Evolutionary conservation across 2,888 invertebrate species (phyloP), one percentile per base, ranked within the genome.

Genomic region (Operophtera brumata): DNA sequence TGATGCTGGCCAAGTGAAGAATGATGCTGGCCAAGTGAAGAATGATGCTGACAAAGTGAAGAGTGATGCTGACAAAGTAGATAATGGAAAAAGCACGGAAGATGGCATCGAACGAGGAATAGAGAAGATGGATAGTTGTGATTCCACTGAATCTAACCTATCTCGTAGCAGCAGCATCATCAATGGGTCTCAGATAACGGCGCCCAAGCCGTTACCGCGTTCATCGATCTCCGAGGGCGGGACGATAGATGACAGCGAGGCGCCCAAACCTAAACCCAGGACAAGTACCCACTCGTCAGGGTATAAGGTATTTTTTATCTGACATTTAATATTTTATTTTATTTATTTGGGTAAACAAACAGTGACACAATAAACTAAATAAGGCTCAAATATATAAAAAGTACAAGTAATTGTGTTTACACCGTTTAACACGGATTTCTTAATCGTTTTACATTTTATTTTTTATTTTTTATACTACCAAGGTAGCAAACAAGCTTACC

Each of bases 201-300:
- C 94, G 1, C 96, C 96, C 0, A 96, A 96, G 77, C 96, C 96
- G 10, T 86, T 96, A 84, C 96, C 96, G 0, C 91, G 96, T 67
- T 94, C 94, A 0, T 95, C 96, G 10, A 91, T 96, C 52, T 94
- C 94, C 0, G 96, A 96, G 69, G 91, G 91, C 1, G 91, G 91
- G 0, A 78, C 88, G 0, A 73, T 78, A 8, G 92, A 92, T 28
- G 92, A 92, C 30, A 71, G 71, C 2, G 90, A 89, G 63, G 81
- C 80, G 0, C 85, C 90, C 0, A 88, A 88, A 52, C 94, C 95
- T 10, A 94, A 93, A 71, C 95, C 96, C 6, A 92, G 96, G 78
- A 95, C 92, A 0, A 84, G 92, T 11, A 85, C 87, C 53, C 91
- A 92, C 2, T 92, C 93, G 39, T 92, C 94, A 64, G 94, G 95